These are phyloP conservation scores for Drosophila merina DNA, from an alignment of 2,888 invertebrate species.

Conservation along the genomic window DNA sequence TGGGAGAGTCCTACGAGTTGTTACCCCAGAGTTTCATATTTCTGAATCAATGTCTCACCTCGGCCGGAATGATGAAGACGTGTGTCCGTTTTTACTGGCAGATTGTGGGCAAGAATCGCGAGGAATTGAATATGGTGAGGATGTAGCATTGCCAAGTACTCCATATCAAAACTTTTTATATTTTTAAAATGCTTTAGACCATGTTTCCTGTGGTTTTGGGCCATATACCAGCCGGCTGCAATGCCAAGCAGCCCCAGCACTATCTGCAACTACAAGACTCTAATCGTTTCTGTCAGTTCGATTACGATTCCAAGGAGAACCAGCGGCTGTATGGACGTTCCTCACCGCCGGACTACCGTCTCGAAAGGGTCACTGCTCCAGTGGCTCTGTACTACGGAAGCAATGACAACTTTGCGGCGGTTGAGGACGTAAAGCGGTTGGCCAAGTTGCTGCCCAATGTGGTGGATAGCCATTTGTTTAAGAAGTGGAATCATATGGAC, in stretches of 20 bases:
- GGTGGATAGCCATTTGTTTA: conserved; percentile 57
- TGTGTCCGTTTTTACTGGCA: conserved; percentile 84
- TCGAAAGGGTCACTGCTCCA: conserved; percentile 84
- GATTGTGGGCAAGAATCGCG: conserved; percentile 83
- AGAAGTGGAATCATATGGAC: conserved; percentile 76
- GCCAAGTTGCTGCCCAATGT: conserved; percentile 68
- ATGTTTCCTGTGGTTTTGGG: conserved; percentile 86
- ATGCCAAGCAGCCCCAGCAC: conserved; percentile 85
- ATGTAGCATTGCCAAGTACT: neutral
- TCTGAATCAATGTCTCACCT: conserved; percentile 49
- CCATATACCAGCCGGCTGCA: conserved; percentile 87
- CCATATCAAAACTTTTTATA: conserved; percentile 46
- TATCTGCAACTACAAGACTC: conserved; percentile 84
- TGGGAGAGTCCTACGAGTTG: conserved; percentile 50
- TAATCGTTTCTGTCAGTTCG: conserved; percentile 84
- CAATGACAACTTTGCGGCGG: conserved; percentile 86
- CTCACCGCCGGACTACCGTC: conserved; percentile 84
- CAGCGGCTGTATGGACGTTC: conserved; percentile 84
- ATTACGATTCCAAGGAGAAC: conserved; percentile 84
- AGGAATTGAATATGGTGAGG: conserved; percentile 83
- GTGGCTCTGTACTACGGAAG: conserved; percentile 85
- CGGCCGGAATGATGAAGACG: conserved; percentile 36
- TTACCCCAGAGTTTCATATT: conserved; percentile 42
- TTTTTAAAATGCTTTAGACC: conserved; percentile 84
- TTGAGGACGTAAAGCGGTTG: conserved; percentile 71